Evolutionary conservation across 1,140 invertebrate species (phyloP).

Genomic region (Lepidurus arcticus): DNA sequence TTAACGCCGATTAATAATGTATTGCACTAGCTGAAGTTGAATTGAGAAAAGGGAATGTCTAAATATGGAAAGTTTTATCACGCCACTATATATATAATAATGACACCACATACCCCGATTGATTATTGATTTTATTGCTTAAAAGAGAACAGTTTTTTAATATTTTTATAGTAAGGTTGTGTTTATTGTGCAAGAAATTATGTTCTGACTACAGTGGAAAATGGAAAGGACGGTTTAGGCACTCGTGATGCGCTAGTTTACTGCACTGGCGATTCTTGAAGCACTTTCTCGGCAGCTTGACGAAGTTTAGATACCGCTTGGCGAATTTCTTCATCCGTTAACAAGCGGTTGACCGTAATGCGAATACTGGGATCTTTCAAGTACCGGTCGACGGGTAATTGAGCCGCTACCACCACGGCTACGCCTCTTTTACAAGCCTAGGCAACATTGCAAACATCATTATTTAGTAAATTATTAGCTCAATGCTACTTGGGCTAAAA

Average conservation of each 20-base stretch:
- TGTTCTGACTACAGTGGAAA: background rate
- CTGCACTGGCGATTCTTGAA: background rate
- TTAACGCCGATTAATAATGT: background rate
- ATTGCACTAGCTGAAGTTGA: background rate
- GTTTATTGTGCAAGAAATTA: background rate
- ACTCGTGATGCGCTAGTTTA: background rate
- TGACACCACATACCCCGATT: background rate
- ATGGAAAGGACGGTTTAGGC: background rate
- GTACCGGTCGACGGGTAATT: slow-evolving; percentile 56
- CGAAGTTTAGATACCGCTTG: slow-evolving; percentile 40
- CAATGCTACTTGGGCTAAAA: too few relatives aligned
- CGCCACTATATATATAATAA: slow-evolving; percentile 8
- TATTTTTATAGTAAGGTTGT: background rate
- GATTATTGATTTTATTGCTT: background rate
- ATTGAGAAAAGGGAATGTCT: background rate
- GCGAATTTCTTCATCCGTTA: slow-evolving; percentile 53
- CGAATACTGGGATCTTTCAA: slow-evolving; percentile 59
- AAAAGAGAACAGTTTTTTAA: too few relatives aligned
- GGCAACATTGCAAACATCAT: slow-evolving; percentile 35
- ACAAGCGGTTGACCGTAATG: slow-evolving; percentile 53
- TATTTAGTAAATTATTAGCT: background rate
- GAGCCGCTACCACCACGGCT: slow-evolving; percentile 57
- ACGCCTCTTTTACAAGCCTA: slow-evolving; percentile 57
- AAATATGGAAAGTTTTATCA: background rate
- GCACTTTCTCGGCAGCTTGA: background rate